Percentiles rank a stretch among this genome's conserved stretches.
Evolutionary conservation across 2,888 invertebrate species (phyloP).

Genomic region (Hypomecis atomaria): DNA sequence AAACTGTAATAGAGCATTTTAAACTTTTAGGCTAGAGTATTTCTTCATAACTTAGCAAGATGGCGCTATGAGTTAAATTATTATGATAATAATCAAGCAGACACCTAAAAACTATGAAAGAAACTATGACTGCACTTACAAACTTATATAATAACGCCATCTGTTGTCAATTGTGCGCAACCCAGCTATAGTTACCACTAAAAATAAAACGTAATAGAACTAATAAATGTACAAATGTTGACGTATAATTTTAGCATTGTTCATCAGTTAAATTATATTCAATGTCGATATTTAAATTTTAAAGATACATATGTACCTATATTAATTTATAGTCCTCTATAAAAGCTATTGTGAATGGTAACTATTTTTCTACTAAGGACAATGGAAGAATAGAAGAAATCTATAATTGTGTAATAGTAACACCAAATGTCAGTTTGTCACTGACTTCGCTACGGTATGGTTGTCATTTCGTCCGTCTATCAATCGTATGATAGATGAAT

Average conservation of each 20-base stretch:
- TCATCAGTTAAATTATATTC: too few species aligned
- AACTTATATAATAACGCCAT: slow-evolving; percentile 5
- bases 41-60: neutral
- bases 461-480: slow-evolving; percentile 81
- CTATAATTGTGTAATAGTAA: slow-evolving; percentile 28
- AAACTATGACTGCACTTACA: neutral
- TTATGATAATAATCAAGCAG: neutral
- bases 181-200: neutral
- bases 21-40: neutral
- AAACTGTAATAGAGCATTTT: too few species aligned
- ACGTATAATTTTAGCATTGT: neutral
- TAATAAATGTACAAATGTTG: neutral
- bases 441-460: slow-evolving; percentile 81
- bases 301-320: too few species aligned
- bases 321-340: too few species aligned
- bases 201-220: neutral
- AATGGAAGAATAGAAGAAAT: slow-evolving; percentile 15
- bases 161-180: neutral
- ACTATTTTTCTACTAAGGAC: slow-evolving; percentile 5
- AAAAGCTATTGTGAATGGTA: too few species aligned
- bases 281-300: too few species aligned
- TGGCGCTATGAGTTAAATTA: slow-evolving; percentile 2
- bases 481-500: slow-evolving; percentile 79
- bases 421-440: slow-evolving; percentile 78
- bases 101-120: neutral